Conservation (phyloP, 1,140 invertebrate genomes). For the Asobara japonica region DNA sequence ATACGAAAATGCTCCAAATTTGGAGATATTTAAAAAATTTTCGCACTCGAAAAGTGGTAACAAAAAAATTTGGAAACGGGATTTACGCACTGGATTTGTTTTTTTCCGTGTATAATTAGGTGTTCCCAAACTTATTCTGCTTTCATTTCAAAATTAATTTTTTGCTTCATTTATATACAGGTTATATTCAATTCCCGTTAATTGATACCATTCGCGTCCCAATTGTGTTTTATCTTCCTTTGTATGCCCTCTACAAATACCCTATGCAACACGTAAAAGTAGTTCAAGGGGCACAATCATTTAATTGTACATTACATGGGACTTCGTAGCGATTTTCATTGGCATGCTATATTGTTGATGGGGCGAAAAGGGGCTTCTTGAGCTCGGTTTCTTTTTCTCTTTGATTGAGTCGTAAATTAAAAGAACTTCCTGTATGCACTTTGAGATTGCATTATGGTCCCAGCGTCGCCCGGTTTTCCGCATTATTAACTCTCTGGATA, state of each 20-base stretch:
- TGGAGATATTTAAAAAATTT: no score
- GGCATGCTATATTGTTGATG: constrained; percentile 6
- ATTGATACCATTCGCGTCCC: constrained; percentile 37
- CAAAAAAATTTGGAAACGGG: no score
- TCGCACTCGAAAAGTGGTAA: no score
- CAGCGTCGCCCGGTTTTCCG: no score
- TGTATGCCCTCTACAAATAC: constrained; percentile 28
- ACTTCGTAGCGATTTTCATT: constrained; percentile 37
- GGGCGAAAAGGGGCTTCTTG: constrained; percentile 7
- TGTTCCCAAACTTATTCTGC: constrained; percentile 11
- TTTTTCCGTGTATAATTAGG: not conserved
- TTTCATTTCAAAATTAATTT: not conserved
- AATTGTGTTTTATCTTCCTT: constrained; percentile 40
- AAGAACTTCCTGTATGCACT: not conserved
- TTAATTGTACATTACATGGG: constrained; percentile 42
- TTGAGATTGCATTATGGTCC: not conserved
- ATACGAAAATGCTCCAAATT: no score
- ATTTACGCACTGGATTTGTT: no score
- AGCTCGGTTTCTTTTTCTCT: not conserved
- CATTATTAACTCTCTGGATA: no score
- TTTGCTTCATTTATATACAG: constrained; percentile 23
- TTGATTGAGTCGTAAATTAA: not conserved
- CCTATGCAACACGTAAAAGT: constrained; percentile 38
- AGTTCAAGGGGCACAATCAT: constrained; percentile 48
- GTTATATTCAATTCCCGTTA: constrained; percentile 34